Percentiles rank a stretch among this genome's conserved stretches.
These are phyloP conservation scores for Oceanodroma leucorhoa DNA, from an alignment of 2,797 vertebrate species.

Conservation along the genomic window DNA sequence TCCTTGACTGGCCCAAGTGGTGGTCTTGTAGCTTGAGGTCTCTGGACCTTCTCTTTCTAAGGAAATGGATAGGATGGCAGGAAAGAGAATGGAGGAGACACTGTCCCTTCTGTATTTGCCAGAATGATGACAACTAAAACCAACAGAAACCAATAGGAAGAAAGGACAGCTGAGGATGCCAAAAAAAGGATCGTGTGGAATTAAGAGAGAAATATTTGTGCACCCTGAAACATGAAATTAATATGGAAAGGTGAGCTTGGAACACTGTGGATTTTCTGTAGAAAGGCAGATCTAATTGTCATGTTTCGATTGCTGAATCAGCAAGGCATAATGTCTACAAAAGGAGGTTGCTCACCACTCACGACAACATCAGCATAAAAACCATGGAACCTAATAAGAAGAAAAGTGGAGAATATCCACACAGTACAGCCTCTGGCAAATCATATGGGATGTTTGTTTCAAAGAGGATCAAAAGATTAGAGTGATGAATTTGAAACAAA, in stretches of 20 bases:
- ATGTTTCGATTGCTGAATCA: background rate
- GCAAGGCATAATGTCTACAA: background rate
- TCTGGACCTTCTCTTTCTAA: background rate
- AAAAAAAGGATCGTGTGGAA: background rate
- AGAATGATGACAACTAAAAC: background rate
- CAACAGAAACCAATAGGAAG: background rate
- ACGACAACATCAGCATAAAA: background rate
- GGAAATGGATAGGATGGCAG: background rate
- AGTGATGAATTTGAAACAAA: background rate
- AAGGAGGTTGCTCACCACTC: background rate
- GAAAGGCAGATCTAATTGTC: background rate
- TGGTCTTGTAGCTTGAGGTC: background rate
- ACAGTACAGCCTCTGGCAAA: background rate
- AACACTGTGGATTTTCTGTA: background rate
- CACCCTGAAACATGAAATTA: background rate
- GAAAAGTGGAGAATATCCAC: background rate
- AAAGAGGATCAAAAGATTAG: background rate
- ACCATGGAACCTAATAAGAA: accelerated
- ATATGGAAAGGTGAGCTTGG: background rate
- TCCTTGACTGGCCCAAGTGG: background rate
- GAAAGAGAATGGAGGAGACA: background rate
- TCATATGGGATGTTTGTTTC: background rate
- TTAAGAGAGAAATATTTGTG: background rate
- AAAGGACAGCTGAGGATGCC: background rate
- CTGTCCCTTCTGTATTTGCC: background rate